These are phyloP conservation scores for Drosophila sp. DNA, from an alignment of 1,140 invertebrate genomes.

Conservation along the genomic window DNA sequence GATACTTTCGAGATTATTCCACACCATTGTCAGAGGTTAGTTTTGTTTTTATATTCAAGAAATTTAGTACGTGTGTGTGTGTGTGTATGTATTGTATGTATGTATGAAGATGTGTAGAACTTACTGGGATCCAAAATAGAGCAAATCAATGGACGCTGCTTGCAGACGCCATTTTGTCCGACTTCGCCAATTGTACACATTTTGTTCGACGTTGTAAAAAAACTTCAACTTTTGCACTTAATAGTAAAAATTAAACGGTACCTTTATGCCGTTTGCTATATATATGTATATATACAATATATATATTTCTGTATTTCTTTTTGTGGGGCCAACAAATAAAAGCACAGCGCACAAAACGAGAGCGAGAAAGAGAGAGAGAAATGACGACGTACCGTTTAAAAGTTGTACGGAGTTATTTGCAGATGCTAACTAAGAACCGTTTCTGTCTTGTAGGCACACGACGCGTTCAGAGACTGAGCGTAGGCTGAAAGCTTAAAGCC, in stretches of 20 bases:
- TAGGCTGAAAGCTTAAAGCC: conserved; percentile 58
- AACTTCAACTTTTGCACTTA: conserved; percentile 24
- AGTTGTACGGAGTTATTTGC: conserved; percentile 23
- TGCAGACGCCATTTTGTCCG: conserved; percentile 80
- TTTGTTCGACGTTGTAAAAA: conserved; percentile 29
- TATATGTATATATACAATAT: conserved; percentile 34
- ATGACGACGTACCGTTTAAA: conserved; percentile 59
- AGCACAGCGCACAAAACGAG: conserved; percentile 45
- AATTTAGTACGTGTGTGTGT: conserved; percentile 20
- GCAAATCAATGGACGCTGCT: conserved; percentile 80
- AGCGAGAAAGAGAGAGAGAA: conserved; percentile 38
- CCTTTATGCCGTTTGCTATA: conserved; percentile 19
- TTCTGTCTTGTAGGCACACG: conserved; percentile 65
- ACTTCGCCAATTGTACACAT: conserved; percentile 70
- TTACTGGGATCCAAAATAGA: conserved; percentile 84
- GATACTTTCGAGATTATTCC: conserved; percentile 32
- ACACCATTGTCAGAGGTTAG: conserved; percentile 68
- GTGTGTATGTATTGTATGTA: conserved; percentile 30
- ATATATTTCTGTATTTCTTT: conserved; percentile 47
- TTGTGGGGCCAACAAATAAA: conserved; percentile 34
- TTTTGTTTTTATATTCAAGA: conserved; percentile 55
- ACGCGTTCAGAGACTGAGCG: conserved; percentile 75
- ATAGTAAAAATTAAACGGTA: conserved; percentile 22
- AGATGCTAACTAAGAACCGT: conserved; percentile 30
- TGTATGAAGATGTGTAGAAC: conserved; percentile 43